phyloP scores from a whole-genome alignment of 2,113 vertebrate genomes.

The Calyptomena viridis region DNA sequence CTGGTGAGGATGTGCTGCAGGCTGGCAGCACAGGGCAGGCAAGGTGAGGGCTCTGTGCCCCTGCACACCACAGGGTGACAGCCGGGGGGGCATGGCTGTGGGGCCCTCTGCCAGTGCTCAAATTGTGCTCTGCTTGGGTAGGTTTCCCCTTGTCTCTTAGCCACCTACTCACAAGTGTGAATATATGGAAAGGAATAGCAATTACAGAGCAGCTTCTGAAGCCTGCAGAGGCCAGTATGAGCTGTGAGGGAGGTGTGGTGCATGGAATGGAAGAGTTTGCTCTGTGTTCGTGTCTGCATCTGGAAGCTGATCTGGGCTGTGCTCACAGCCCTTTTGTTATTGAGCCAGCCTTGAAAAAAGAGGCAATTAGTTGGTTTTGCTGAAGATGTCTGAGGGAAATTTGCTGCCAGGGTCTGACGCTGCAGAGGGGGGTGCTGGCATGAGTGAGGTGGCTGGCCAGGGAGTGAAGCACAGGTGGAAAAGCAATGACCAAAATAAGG shows the following conservation, averaged over 20 bases:
- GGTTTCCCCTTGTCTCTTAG: background rate
- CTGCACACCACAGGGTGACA: accelerated
- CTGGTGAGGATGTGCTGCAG: background rate
- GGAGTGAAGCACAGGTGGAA: background rate
- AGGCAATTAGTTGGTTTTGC: background rate
- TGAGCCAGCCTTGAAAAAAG: background rate
- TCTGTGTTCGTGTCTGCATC: accelerated
- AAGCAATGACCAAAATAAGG: background rate
- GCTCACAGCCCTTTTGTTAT: background rate
- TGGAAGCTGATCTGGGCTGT: background rate
- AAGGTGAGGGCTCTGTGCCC: background rate
- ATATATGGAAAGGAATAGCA: background rate
- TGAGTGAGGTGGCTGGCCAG: accelerated
- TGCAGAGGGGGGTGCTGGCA: background rate
- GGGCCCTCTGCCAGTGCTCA: background rate
- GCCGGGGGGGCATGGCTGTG: accelerated
- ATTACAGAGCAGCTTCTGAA: background rate
- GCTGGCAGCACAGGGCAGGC: accelerated
- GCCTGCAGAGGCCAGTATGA: background rate
- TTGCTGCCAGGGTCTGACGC: background rate
- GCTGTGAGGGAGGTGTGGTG: background rate
- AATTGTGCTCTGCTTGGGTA: background rate
- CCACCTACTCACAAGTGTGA: background rate
- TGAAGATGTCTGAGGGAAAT: background rate
- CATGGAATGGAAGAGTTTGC: background rate